phyloP scores from a whole-genome alignment of 2,113 vertebrate genomes.

The Paracyprichromis sp. region DNA sequence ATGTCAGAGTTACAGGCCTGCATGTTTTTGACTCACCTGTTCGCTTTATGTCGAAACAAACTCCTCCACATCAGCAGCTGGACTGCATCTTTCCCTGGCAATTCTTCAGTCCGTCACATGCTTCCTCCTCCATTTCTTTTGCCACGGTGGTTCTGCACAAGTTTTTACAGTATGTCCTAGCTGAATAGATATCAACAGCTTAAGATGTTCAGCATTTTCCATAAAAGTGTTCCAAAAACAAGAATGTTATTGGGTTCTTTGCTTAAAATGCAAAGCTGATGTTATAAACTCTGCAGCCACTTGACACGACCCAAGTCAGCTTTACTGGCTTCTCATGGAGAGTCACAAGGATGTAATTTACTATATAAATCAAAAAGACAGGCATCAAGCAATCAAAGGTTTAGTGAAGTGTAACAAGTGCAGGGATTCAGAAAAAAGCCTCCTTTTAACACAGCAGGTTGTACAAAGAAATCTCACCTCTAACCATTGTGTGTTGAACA shows the following conservation, averaged over 20 bases:
- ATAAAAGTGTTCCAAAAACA: not conserved
- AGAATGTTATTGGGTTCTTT: not conserved
- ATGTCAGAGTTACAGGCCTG: slow-evolving; percentile 18
- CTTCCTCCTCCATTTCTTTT: not conserved
- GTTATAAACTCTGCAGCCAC: slow-evolving; percentile 21
- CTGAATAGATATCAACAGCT: not conserved
- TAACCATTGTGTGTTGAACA: not conserved
- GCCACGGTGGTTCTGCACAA: not conserved
- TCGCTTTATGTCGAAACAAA: not conserved
- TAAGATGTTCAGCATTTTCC: not conserved
- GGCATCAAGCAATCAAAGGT: not conserved
- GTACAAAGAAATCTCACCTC: not conserved
- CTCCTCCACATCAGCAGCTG: slow-evolving; percentile 35
- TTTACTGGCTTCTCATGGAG: not conserved
- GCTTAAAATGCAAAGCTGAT: not conserved
- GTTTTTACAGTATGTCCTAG: not conserved
- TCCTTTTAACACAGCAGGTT: not conserved
- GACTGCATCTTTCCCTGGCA: not conserved
- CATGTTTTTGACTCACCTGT: slow-evolving; percentile 55
- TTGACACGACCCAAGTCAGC: not conserved
- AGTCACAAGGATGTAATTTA: slow-evolving; percentile 29
- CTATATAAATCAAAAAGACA: slow-evolving; percentile 15
- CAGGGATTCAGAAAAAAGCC: not conserved
- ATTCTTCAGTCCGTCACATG: not conserved
- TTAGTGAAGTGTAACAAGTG: not conserved